Conservation (phyloP, 2,797 vertebrate genomes). For the Poecile montanus region DNA sequence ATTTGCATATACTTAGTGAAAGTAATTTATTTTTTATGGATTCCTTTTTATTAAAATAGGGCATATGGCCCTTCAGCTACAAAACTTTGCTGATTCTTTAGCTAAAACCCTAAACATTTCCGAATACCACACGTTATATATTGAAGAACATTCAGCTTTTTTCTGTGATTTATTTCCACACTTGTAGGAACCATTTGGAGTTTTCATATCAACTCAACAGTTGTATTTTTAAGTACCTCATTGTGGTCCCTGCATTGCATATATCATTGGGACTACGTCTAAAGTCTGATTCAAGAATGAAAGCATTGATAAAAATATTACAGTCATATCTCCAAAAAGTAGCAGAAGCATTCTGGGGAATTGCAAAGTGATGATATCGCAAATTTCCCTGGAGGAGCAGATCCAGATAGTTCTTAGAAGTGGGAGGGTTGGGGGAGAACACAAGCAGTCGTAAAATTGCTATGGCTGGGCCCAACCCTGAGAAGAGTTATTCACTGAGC, state of each 20-base stretch:
- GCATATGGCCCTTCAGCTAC: constrained; percentile 85
- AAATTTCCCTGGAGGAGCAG: constrained; percentile 62
- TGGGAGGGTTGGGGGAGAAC: constrained; percentile 7
- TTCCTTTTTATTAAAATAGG: constrained; percentile 92
- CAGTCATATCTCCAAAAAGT: constrained; percentile 64
- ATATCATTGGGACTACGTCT: constrained; percentile 44
- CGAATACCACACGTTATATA: constrained; percentile 40
- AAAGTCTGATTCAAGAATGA: constrained; percentile 64
- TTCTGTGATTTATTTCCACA: constrained; percentile 70
- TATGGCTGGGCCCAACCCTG: neutral
- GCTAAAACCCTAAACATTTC: constrained; percentile 75
- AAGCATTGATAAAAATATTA: constrained; percentile 68
- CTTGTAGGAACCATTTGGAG: constrained; percentile 36
- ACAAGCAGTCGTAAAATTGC: neutral
- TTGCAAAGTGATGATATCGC: constrained; percentile 51
- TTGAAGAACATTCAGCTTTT: constrained; percentile 63
- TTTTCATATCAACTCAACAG: constrained; percentile 51
- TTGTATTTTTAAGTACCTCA: constrained; percentile 37
- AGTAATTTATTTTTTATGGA: constrained; percentile 99
- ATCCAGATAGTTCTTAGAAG: constrained; percentile 13
- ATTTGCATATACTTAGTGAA: constrained; percentile 98
- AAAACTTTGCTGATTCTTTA: constrained; percentile 81
- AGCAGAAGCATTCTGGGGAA: constrained; percentile 51
- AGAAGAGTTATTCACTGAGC: neutral
- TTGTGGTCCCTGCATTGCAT: constrained; percentile 41